Evolutionary conservation across 2,113 vertebrate species (phyloP).

Genomic region (Amazona vittata): DNA sequence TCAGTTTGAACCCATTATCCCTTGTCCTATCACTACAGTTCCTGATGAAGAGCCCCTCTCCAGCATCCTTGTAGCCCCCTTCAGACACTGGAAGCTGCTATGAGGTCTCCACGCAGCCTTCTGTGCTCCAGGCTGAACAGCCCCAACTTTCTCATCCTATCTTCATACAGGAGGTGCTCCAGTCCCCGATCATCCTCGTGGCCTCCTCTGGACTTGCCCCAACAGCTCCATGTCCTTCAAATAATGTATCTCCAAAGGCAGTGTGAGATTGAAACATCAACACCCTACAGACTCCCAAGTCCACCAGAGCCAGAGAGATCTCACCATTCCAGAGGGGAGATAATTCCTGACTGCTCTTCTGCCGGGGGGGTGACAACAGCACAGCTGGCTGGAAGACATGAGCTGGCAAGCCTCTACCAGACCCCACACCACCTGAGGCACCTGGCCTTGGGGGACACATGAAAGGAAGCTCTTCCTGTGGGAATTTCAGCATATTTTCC

Average conservation of each 20-base stretch:
- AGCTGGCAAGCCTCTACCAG: constrained; percentile 8
- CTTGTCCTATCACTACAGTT: neutral
- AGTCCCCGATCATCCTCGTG: neutral
- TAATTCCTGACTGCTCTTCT: constrained; percentile 73
- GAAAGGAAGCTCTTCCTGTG: constrained; percentile 58
- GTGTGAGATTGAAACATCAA: neutral
- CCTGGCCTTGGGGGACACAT: neutral
- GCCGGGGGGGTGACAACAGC: constrained; percentile 86
- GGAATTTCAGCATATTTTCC: constrained; percentile 22
- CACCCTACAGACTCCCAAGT: neutral
- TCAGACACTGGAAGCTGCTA: neutral
- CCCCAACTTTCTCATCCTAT: neutral
- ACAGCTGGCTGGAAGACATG: constrained; percentile 78
- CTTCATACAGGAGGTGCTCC: neutral
- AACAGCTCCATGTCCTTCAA: neutral
- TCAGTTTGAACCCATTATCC: neutral
- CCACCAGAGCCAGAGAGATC: neutral
- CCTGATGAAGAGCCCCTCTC: neutral
- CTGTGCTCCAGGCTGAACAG: neutral
- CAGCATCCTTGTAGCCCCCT: neutral
- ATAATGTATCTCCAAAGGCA: neutral
- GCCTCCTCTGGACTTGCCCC: neutral
- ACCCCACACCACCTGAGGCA: neutral
- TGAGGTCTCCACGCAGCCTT: neutral
- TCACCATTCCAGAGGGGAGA: constrained; percentile 64